Base-by-base conservation (phyloP, 2,797 vertebrate genomes). In the Erethizon dorsatum region DNA sequence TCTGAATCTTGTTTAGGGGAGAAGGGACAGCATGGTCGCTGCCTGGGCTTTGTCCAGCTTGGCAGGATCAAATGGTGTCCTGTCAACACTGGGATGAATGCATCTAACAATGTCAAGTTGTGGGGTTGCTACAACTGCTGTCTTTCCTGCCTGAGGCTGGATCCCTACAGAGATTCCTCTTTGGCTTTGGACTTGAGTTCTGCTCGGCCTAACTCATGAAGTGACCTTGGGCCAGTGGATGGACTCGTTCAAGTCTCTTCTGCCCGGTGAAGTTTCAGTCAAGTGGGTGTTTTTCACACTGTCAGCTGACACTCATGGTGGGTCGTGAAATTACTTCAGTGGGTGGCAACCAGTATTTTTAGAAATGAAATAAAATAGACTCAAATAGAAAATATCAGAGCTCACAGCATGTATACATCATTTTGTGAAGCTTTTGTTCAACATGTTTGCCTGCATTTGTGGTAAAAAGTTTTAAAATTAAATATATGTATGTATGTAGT, bases 311-410 rank as follows among this genome's bases (percentile, higher is more conserved):
- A 67, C 65, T 90, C 41, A 17, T 47, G 78, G 86, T 83, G 61
- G 86, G 57, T 86, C 0, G 0, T 78, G 83, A 83, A 94, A 71
- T 92, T n/a, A 88, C 69, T 59, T 59, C 6, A 78, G 69, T 78
- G 41, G 88, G 93, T 89, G 57, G 52, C 73, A 84, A 9, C 24
- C 50, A 73, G 80, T 77, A 67, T 95, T 88, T 95, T 95, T 88
- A 95, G 88, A 90, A 88, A 77, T 54, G 87, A 52, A 94, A 57
- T 85, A 65, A 93, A 96, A 22, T 92, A 83, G 22, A 83, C 18
- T 88, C 7, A 6, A 33, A 20, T 50, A 71, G 77, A 59, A 93
- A 89, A 56, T 67, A 57, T 14, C 56, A 41, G 73, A 2, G 50
- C 47, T 56, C 67, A 50, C 18, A 57, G 31, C 20, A n/a, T n/a